phyloP scores from a whole-genome alignment of 1,140 invertebrate species.

The Muscidifurax raptorellus region DNA sequence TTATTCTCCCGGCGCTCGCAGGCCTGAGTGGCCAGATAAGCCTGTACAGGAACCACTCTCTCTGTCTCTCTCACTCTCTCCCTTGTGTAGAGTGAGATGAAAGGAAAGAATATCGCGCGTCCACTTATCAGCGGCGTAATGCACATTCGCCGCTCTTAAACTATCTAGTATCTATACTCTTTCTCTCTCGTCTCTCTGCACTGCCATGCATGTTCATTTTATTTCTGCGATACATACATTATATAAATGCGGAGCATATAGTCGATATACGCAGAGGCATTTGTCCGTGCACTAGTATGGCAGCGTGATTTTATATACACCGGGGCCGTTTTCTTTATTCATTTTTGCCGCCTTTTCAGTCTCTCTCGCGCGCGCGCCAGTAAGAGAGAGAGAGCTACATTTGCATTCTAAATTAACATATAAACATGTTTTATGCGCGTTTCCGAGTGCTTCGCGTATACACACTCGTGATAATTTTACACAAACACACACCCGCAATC shows the following conservation, averaged over 20 bases:
- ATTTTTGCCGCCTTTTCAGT: neutral
- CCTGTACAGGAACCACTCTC: neutral
- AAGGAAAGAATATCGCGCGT: neutral
- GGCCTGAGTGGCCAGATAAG: slow-evolving; percentile 13
- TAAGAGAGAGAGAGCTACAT: neutral
- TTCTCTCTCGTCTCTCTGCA: neutral
- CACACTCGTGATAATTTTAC: neutral
- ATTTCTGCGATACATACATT: slow-evolving; percentile 1
- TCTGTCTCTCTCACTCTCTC: neutral
- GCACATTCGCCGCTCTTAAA: neutral
- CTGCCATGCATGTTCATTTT: neutral
- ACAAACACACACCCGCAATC: neutral
- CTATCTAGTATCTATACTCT: neutral
- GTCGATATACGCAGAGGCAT: neutral
- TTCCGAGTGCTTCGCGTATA: neutral
- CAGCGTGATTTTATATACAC: neutral
- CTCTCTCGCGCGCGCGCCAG: no score
- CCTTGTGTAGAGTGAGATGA: neutral
- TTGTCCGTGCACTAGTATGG: neutral
- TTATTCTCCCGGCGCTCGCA: neutral
- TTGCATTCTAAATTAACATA: slow-evolving; percentile 26
- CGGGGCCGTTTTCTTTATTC: slow-evolving; percentile 1
- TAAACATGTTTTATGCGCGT: slow-evolving; percentile 24
- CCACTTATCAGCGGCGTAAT: slow-evolving; percentile 9
- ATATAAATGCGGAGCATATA: neutral